phyloP scores from a whole-genome alignment of 1,140 invertebrate species.

The Ridgeia piscesae region DNA sequence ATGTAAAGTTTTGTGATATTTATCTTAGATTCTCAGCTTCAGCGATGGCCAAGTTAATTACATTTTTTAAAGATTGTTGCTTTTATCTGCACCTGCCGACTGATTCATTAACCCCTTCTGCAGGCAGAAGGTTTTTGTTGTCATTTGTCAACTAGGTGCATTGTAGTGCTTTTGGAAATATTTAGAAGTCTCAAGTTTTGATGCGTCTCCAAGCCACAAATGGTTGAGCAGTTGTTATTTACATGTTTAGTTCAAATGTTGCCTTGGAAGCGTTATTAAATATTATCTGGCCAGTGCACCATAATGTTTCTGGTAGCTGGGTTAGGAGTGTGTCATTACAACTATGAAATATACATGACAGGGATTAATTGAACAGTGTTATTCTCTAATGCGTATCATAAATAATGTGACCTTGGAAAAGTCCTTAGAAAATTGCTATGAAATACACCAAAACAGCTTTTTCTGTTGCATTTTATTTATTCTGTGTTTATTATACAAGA shows the following conservation, averaged over 20 bases:
- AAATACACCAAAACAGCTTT: neutral
- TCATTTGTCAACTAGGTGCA: neutral
- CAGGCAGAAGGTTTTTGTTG: neutral
- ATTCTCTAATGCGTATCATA: neutral
- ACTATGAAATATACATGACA: neutral
- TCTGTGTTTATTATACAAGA: neutral
- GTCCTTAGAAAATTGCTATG: neutral
- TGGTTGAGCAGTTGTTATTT: neutral
- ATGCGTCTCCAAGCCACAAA: neutral
- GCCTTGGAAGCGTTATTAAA: neutral
- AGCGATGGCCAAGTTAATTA: neutral
- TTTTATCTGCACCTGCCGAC: neutral
- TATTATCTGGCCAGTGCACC: neutral
- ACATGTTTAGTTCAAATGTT: neutral
- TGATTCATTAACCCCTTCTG: neutral
- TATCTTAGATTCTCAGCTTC: neutral
- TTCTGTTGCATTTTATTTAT: neutral
- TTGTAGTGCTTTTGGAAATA: neutral
- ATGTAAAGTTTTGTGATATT: neutral
- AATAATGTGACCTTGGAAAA: neutral
- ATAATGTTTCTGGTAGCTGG: neutral
- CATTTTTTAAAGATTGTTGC: neutral
- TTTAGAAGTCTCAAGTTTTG: neutral
- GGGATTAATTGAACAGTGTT: too few relatives aligned
- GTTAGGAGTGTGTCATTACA: neutral